phyloP scores from a whole-genome alignment of 2,113 vertebrate species.

The Panurus biarmicus region DNA sequence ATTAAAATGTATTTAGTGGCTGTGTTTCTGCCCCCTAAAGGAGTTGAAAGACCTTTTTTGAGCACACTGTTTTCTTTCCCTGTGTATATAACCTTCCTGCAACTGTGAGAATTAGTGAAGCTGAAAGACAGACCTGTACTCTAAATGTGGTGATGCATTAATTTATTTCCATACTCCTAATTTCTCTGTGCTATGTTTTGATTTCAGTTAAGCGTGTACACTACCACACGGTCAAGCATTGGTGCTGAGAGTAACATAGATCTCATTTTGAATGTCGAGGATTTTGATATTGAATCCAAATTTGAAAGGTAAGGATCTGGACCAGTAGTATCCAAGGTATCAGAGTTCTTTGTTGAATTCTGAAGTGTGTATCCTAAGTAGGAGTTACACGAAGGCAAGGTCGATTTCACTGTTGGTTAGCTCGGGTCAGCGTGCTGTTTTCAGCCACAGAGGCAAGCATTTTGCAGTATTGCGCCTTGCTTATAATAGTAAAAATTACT shows the following conservation, averaged over 20 bases:
- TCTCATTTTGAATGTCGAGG: constrained; percentile 86
- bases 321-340: not conserved
- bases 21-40: not conserved
- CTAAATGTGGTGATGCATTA: rapidly evolving
- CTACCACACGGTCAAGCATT: constrained; percentile 78
- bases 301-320: constrained; percentile 84
- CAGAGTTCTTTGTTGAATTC: not conserved
- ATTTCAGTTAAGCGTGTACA: constrained; percentile 89
- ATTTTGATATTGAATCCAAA: constrained; percentile 85
- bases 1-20: rapidly evolving
- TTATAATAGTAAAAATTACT: not conserved
- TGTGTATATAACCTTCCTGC: rapidly evolving
- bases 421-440: not conserved
- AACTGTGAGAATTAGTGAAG: too few relatives aligned
- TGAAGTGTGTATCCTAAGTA: not conserved
- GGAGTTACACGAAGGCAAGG: not conserved
- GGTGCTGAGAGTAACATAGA: constrained; percentile 82
- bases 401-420: not conserved
- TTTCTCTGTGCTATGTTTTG: not conserved
- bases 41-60: not conserved
- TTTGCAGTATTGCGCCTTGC: not conserved
- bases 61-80: rapidly evolving
- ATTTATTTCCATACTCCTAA: not conserved
- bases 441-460: not conserved
- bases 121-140: not conserved